Evolutionary conservation across 1,140 invertebrate genomes (phyloP).

Genomic region (Bactericera cockerelli): DNA sequence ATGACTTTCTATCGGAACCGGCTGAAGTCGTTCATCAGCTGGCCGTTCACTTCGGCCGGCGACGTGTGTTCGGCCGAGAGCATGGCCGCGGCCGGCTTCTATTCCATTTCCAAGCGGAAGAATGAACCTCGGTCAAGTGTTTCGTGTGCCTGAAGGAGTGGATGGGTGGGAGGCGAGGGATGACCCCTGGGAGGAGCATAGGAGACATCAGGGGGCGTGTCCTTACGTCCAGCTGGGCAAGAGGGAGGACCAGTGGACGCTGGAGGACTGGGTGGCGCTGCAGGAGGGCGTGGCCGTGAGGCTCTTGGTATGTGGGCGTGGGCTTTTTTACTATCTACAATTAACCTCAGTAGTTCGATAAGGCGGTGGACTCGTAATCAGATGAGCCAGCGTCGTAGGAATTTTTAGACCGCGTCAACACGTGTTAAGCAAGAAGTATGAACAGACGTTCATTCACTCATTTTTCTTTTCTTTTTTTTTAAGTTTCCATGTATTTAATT

Average conservation of each 20-base stretch:
- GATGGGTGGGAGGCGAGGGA: slow-evolving; percentile 38
- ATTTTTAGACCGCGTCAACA: too few relatives aligned
- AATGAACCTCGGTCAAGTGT: slow-evolving; percentile 34
- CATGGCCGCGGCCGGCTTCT: slow-evolving; percentile 37
- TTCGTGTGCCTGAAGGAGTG: slow-evolving; percentile 36
- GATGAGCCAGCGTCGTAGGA: too few relatives aligned
- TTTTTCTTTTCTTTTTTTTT: too few relatives aligned
- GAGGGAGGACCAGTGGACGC: slow-evolving; percentile 1
- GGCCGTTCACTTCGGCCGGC: background rate
- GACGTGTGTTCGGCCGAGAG: slow-evolving; percentile 18
- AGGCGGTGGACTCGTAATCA: too few relatives aligned
- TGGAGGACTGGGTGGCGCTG: background rate
- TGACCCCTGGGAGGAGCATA: slow-evolving; percentile 30
- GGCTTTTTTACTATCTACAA: too few relatives aligned
- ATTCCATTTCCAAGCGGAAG: slow-evolving; percentile 28
- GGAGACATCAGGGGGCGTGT: slow-evolving; percentile 3
- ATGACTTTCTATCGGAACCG: background rate
- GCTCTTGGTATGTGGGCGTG: slow-evolving; percentile 4
- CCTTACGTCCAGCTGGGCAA: slow-evolving; percentile 5
- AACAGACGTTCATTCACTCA: too few relatives aligned
- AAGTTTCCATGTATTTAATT: too few relatives aligned
- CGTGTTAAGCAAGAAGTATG: too few relatives aligned
- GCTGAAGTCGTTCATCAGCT: background rate
- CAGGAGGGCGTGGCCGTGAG: slow-evolving; percentile 3
- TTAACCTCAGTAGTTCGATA: too few relatives aligned